Evolutionary conservation across 2,113 vertebrate genomes (phyloP), one percentile per base, ranked within the genome.

Genomic region (Cynocephalus volans): DNA sequence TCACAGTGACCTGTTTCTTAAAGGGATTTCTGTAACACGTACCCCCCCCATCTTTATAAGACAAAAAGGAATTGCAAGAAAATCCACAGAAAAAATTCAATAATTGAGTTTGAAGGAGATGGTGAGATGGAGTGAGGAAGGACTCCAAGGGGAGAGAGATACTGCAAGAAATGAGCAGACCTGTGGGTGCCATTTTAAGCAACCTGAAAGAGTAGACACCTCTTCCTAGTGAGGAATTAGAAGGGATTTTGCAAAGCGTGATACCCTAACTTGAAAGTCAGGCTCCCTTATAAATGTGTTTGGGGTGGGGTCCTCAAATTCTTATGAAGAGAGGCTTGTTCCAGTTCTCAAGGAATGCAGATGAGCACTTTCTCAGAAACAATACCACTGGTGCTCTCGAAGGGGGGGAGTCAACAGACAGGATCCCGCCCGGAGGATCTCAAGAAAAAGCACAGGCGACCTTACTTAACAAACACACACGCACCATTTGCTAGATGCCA

Each of bases 1-100:
- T 17, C 95, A 76, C 54, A 92, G 60, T 33, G 72, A 87, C 80
- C n/a, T 95, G 85, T 52, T 86, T 94, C 91, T 89, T 79, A 89
- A n/a, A 70, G 75, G 92, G 79, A 88, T 87, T 95, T 97, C 48
- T 58, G 82, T 58, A 70, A 77, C 19, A 6, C 36, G 5, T 28
- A 33, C 8, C 8, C 11, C n/a, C 48, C 58, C 31, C 11, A 65
- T 75, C 70, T 90, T 69, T 83, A 13, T 80, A 80, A 86, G 54
- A 95, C 87, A 83, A 93, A 94, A 95, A 36, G n/a, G 17, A 36
- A 86, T 33, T 52, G 65, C 18, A 28, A 90, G 45, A 54, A 90
- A 72, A 80, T 18, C n/a, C 11, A 58, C 8, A 62, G 14, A 50
- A 90, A 45, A 56, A 24, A 52, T 5, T 28, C 83, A 81, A 18